phyloP scores from a whole-genome alignment of 2,113 vertebrate species.

The Apodemus sylvaticus region DNA sequence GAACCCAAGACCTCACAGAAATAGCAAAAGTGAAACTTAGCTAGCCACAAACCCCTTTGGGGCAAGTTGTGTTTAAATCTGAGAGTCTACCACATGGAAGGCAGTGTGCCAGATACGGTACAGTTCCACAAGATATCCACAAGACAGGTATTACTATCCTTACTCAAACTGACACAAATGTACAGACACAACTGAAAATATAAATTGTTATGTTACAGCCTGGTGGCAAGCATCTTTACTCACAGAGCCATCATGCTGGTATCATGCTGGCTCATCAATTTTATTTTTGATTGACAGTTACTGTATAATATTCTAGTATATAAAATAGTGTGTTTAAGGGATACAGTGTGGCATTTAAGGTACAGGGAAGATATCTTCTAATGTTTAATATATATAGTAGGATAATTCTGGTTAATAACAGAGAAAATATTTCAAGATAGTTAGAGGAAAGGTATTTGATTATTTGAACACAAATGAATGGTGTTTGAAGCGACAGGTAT shows the following conservation, averaged over 20 bases:
- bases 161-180: not conserved
- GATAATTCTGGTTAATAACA: not conserved
- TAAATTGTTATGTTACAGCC: not conserved
- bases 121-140: not conserved
- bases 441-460: not conserved
- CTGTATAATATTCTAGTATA: not conserved
- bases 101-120: not conserved
- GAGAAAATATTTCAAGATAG: not conserved
- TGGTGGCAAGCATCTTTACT: not conserved
- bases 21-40: constrained; percentile 4
- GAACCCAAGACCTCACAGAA: not conserved
- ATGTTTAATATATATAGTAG: not conserved
- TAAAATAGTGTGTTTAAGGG: not conserved
- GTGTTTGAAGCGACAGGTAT: not conserved
- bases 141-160: not conserved
- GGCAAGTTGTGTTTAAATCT: not conserved
- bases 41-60: not conserved
- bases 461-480: not conserved
- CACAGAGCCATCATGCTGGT: not conserved
- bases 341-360: not conserved
- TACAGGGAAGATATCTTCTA: not conserved
- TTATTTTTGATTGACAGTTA: not conserved
- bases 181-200: not conserved
- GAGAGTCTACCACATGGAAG: not conserved
- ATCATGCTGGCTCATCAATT: not conserved